phyloP scores from a whole-genome alignment of 2,888 invertebrate genomes.

The Eupithecia pulchellata region DNA sequence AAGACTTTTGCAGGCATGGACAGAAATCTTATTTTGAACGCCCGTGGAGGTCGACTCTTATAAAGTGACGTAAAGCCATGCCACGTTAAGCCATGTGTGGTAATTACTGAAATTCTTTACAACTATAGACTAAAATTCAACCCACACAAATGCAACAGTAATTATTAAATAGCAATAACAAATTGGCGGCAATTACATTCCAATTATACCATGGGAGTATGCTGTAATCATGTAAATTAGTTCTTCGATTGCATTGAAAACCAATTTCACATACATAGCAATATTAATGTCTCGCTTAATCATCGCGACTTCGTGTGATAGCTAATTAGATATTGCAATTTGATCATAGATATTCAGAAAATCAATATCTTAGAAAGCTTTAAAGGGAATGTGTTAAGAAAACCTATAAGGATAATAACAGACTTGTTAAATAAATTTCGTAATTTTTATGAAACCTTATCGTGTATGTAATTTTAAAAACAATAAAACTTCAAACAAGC shows the following conservation, averaged over 20 bases:
- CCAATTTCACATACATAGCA: conserved; percentile 55
- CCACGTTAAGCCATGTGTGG: not conserved
- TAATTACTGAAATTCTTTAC: not conserved
- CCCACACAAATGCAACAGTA: conserved; percentile 19
- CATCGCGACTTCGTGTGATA: not conserved
- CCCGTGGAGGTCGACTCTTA: too few species aligned
- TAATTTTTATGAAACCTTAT: not conserved
- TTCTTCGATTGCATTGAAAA: conserved; percentile 64
- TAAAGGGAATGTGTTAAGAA: too few species aligned
- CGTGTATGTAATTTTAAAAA: not conserved
- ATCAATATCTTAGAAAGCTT: not conserved
- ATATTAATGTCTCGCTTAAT: conserved; percentile 3
- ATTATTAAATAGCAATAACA: conserved; percentile 50
- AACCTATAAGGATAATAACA: not conserved
- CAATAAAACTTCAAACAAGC: not conserved
- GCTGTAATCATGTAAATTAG: conserved; percentile 71
- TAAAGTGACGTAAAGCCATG: too few species aligned
- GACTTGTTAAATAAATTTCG: conserved; percentile 4
- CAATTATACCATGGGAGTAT: conserved; percentile 61
- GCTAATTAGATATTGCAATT: not conserved
- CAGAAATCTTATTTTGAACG: too few species aligned
- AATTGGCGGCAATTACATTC: conserved; percentile 72
- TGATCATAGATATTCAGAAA: not conserved
- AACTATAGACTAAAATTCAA: not conserved
- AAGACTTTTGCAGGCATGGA: not conserved